A percentile compares a stretch with the other conserved stretches of the same genome.
Evolutionary conservation across 2,797 vertebrate species (phyloP).

Genomic region (Diplodus sargus): DNA sequence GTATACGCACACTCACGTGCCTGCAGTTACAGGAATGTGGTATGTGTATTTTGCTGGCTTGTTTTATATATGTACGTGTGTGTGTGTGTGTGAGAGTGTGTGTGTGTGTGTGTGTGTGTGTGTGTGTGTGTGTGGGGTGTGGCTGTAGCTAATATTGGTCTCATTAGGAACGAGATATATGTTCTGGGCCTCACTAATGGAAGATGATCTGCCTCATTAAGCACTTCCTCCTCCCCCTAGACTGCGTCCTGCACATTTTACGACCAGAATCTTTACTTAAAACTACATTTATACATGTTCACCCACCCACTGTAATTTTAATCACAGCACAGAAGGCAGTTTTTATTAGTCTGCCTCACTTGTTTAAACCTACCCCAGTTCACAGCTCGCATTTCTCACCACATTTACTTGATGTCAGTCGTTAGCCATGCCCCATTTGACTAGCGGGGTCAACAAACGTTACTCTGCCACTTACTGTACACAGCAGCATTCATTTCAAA

Average conservation of each 20-base stretch:
- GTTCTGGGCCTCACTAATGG: constrained; percentile 38
- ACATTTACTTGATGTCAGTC: constrained; percentile 1
- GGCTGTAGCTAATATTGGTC: constrained; percentile 29
- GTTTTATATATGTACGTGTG: no score
- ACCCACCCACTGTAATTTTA: neutral
- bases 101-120: neutral
- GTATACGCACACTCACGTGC: neutral
- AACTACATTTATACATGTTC: neutral
- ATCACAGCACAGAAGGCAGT: neutral
- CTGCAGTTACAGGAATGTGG: neutral
- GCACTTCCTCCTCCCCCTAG: neutral
- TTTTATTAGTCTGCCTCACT: neutral
- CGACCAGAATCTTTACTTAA: constrained; percentile 11
- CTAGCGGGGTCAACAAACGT: neutral
- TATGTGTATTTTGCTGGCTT: no score
- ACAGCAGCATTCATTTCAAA: neutral
- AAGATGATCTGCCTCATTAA: constrained; percentile 52
- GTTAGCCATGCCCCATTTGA: constrained; percentile 7
- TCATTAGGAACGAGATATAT: constrained; percentile 44
- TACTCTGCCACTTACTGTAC: constrained; percentile 1
- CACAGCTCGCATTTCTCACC: neutral
- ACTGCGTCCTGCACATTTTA: neutral
- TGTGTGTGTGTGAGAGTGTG: no score
- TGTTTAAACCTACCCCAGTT: neutral
- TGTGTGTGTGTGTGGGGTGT: neutral